Conservation (phyloP, 2,113 vertebrate species). For the Probosciger aterrimus region DNA sequence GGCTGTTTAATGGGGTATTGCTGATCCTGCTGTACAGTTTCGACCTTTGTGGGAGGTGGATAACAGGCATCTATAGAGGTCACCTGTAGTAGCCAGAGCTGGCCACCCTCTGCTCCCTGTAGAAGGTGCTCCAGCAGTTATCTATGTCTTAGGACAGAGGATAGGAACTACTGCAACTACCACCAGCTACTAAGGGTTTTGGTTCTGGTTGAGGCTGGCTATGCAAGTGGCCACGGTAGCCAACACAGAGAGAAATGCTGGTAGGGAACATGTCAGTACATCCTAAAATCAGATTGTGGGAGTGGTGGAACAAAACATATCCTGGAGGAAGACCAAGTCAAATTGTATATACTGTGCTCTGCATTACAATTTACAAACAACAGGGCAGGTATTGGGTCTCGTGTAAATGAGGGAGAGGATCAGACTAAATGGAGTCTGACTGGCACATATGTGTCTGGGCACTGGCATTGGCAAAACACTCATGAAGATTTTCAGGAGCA, state of each 20-base stretch:
- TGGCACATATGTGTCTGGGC: not conserved
- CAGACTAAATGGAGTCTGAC: not conserved
- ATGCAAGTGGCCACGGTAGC: not conserved
- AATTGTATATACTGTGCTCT: not conserved
- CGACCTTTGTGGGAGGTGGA: not conserved
- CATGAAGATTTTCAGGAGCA: not conserved
- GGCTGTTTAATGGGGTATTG: not conserved
- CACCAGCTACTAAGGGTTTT: not conserved
- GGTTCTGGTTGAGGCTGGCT: not conserved
- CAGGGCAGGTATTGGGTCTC: not conserved
- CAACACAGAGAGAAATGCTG: not conserved
- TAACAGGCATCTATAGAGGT: not conserved
- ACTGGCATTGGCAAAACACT: not conserved
- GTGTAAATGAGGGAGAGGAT: not conserved
- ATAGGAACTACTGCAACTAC: not conserved
- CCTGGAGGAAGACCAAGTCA: not conserved
- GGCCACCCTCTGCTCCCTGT: not conserved
- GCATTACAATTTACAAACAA: not conserved
- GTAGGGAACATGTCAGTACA: not conserved
- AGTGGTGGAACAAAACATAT: not conserved
- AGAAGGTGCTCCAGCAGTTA: not conserved
- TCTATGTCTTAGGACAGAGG: rapidly evolving
- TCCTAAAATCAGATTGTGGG: not conserved
- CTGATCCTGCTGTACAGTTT: not conserved
- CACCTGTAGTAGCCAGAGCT: not conserved